Evolutionary conservation across 2,797 vertebrate species (phyloP).

Genomic region (Coranthus polyacanthus): DNA sequence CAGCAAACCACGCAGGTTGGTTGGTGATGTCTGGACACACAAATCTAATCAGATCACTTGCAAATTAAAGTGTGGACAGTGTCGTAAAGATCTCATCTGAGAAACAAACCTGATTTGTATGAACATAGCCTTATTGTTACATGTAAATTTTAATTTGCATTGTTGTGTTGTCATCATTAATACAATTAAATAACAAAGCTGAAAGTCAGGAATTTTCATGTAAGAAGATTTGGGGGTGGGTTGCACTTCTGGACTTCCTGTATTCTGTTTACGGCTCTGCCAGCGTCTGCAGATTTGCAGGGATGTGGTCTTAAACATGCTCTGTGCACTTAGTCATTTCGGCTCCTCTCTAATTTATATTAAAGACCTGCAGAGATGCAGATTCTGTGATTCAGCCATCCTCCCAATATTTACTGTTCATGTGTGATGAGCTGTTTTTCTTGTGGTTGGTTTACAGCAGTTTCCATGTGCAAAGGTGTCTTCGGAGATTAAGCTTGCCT

Average conservation of each 20-base stretch:
- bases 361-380: slow-evolving; percentile 34
- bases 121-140: no score
- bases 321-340: slow-evolving; percentile 42
- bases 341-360: slow-evolving; percentile 29
- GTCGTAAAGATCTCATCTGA: no score
- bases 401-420: slow-evolving; percentile 52
- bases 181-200: no score
- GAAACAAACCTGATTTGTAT: no score
- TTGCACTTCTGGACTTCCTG: background rate
- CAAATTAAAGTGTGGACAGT: no score
- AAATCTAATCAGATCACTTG: no score
- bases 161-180: no score
- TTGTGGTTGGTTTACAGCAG: slow-evolving; percentile 60
- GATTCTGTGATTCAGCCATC: slow-evolving; percentile 23
- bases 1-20: no score
- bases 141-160: no score
- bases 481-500: slow-evolving; percentile 67
- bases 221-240: no score
- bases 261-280: background rate
- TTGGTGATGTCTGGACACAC: no score
- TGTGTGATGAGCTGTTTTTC: slow-evolving; percentile 69
- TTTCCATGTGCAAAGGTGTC: slow-evolving; percentile 82
- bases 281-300: background rate
- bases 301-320: slow-evolving; percentile 4
- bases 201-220: no score